Percentiles rank a stretch among this genome's conserved stretches.
phyloP scores from a whole-genome alignment of 2,888 invertebrate species.

The Orthonychiurus folsomi region DNA sequence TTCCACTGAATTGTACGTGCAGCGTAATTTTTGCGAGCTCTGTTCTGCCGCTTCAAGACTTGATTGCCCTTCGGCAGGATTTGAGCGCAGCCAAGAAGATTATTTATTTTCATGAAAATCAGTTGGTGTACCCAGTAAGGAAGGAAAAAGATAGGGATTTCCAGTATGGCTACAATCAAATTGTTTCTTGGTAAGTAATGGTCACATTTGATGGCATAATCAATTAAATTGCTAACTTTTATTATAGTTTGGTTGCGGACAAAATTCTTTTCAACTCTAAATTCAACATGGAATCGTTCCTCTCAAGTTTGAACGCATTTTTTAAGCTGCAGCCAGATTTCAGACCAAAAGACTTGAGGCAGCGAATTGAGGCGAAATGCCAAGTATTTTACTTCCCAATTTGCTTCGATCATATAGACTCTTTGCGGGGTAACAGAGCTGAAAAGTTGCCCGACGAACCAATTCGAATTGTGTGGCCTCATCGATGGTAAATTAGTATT shows the following conservation, averaged over 20 bases:
- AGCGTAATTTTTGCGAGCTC: slow-evolving; percentile 58
- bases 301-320: slow-evolving; percentile 53
- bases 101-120: slow-evolving; percentile 70
- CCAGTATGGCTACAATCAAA: slow-evolving; percentile 67
- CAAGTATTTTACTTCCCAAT: slow-evolving; percentile 57
- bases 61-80: slow-evolving; percentile 59
- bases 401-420: slow-evolving; percentile 42
- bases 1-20: no score
- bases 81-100: slow-evolving; percentile 54
- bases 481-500: slow-evolving; percentile 52
- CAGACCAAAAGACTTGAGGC: slow-evolving; percentile 51
- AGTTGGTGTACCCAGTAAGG: slow-evolving; percentile 60
- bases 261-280: slow-evolving; percentile 60
- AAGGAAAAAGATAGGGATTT: slow-evolving; percentile 59
- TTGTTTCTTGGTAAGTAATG: slow-evolving; percentile 54
- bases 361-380: slow-evolving; percentile 53
- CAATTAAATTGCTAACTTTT: not conserved
- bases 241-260: slow-evolving; percentile 57
- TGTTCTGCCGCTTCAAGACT: slow-evolving; percentile 60
- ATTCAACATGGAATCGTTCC: slow-evolving; percentile 59
- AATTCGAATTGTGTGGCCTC: slow-evolving; percentile 58
- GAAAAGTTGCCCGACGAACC: slow-evolving; percentile 13
- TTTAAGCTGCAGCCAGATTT: slow-evolving; percentile 59
- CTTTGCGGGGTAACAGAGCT: not conserved
- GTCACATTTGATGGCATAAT: slow-evolving; percentile 7